Evolutionary conservation across 2,888 invertebrate genomes (phyloP).

Genomic region (Erannis defoliaria): DNA sequence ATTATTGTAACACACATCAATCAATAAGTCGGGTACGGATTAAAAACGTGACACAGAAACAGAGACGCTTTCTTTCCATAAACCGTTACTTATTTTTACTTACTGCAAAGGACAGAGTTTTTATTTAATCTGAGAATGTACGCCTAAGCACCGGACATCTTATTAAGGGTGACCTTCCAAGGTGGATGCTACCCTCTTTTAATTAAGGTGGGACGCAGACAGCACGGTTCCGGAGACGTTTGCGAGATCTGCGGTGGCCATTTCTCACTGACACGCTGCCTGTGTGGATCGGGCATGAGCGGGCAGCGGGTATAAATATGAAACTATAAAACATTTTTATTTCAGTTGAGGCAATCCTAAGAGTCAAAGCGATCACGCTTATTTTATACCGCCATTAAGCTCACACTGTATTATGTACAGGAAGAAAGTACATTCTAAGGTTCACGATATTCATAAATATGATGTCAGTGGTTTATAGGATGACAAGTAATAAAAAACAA

Average conservation of each 20-base stretch:
- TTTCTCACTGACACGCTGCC: constrained; percentile 55
- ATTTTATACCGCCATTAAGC: too few relatives aligned
- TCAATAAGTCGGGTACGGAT: neutral
- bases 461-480: too few relatives aligned
- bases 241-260: constrained; percentile 57
- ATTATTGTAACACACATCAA: too few relatives aligned
- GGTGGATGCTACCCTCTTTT: constrained; percentile 50
- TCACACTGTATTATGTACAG: too few relatives aligned
- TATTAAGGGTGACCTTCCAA: constrained; percentile 38
- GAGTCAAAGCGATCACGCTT: too few relatives aligned
- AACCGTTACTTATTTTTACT: constrained; percentile 18
- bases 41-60: neutral
- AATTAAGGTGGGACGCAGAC: constrained; percentile 61
- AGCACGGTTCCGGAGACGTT: constrained; percentile 50
- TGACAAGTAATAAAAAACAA: too few relatives aligned
- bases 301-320: constrained; percentile 11
- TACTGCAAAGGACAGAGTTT: constrained; percentile 15
- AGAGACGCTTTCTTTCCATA: neutral
- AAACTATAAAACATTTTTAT: too few relatives aligned
- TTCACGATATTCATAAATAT: too few relatives aligned
- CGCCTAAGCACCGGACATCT: constrained; percentile 39
- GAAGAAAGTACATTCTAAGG: too few relatives aligned
- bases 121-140: constrained; percentile 19
- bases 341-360: too few relatives aligned
- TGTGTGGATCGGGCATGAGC: constrained; percentile 36